phyloP scores from a whole-genome alignment of 1,140 invertebrate species.

The Aphelinus certus region DNA sequence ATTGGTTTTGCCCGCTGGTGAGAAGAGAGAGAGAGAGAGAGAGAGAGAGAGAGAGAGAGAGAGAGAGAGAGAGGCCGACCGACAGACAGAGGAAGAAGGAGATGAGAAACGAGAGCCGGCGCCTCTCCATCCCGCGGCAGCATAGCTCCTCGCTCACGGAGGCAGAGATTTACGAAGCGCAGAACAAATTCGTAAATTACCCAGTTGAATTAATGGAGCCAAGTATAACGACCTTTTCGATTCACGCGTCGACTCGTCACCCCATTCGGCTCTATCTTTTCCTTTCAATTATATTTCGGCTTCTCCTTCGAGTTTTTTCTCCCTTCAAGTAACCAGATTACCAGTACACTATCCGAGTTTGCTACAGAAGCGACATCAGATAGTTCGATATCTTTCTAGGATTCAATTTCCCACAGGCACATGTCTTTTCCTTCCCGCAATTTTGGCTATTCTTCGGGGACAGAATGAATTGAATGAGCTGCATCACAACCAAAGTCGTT shows the following conservation, averaged over 20 bases:
- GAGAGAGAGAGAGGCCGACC: neutral
- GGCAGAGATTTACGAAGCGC: conserved; percentile 38
- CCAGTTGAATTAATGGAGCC: conserved; percentile 29
- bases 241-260: conserved; percentile 33
- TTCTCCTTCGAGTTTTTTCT: neutral
- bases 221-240: conserved; percentile 30
- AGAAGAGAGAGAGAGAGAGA: conserved; percentile 2
- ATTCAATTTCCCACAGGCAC: too few relatives aligned
- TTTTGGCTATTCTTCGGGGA: too few relatives aligned
- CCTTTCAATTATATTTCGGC: conserved; percentile 2
- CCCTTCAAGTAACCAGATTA: too few relatives aligned
- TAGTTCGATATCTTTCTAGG: too few relatives aligned
- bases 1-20: conserved; percentile 38
- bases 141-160: neutral
- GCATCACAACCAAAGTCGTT: too few relatives aligned
- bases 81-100: neutral
- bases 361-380: too few relatives aligned
- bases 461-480: too few relatives aligned
- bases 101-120: conserved; percentile 21
- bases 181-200: conserved; percentile 41
- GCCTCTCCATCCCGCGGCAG: neutral
- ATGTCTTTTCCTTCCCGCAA: too few relatives aligned
- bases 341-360: too few relatives aligned
- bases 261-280: conserved; percentile 13
- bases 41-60: neutral